Evolutionary conservation across 2,888 invertebrate species (phyloP).

Genomic region (Chelonus formosanus): DNA sequence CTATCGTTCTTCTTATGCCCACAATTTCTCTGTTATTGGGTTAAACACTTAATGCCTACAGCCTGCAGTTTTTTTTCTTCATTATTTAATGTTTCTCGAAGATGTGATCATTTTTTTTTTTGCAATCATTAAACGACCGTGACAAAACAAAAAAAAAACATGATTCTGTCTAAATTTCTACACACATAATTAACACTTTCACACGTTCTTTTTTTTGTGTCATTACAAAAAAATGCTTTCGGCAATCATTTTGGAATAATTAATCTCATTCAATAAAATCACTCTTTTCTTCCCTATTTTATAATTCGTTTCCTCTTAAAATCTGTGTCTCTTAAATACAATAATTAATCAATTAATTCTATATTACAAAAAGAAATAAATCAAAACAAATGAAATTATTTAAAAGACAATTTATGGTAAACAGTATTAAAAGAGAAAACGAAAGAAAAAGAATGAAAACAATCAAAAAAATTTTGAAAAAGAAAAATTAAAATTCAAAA

Average conservation of each 20-base stretch:
- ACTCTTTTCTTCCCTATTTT: conserved; percentile 23
- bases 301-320: conserved; percentile 12
- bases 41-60: conserved; percentile 34
- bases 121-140: conserved; percentile 21
- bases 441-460: conserved; percentile 15
- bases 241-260: conserved; percentile 24
- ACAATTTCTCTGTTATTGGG: conserved; percentile 36
- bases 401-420: conserved; percentile 11
- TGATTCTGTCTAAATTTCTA: conserved; percentile 36
- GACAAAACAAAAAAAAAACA: conserved; percentile 30
- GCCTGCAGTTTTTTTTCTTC: conserved; percentile 31
- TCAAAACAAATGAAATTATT: conserved; percentile 11
- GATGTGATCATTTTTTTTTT: conserved; percentile 12
- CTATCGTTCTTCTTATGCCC: conserved; percentile 47
- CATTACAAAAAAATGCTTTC: conserved; percentile 28
- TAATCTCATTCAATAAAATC: conserved; percentile 25
- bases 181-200: conserved; percentile 40
- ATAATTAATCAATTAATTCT: conserved; percentile 29
- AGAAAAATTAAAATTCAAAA: conserved; percentile 11
- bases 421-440: conserved; percentile 19
- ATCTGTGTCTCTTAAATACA: conserved; percentile 17
- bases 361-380: conserved; percentile 38
- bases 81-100: conserved; percentile 24
- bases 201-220: conserved; percentile 37
- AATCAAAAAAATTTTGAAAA: conserved; percentile 9